phyloP scores from a whole-genome alignment of 2,797 vertebrate species.

The Sebastes trivittatus region DNA sequence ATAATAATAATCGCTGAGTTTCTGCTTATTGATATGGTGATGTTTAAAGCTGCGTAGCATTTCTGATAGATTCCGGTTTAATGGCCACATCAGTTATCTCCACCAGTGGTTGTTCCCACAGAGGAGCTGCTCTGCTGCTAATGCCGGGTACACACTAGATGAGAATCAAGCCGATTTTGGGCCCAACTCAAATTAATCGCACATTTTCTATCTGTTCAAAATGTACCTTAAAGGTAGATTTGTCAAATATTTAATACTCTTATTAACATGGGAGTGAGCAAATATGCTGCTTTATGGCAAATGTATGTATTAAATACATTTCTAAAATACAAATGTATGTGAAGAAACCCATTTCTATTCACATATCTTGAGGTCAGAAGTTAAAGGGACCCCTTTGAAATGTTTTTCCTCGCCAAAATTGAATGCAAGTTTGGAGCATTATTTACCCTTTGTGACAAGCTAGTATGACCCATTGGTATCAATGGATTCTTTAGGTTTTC shows the following conservation, averaged over 20 bases:
- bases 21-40: constrained; percentile 8
- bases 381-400: neutral
- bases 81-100: constrained; percentile 24
- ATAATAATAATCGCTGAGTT: neutral
- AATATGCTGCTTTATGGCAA: neutral
- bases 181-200: too few species aligned
- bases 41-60: constrained; percentile 9
- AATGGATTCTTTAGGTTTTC: too few species aligned
- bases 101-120: neutral
- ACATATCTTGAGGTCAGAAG: neutral
- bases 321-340: neutral
- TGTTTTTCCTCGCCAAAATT: neutral
- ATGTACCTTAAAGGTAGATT: neutral
- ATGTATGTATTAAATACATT: neutral
- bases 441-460: neutral
- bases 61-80: constrained; percentile 12
- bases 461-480: neutral
- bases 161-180: too few species aligned
- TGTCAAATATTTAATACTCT: neutral
- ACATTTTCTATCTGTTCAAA: neutral
- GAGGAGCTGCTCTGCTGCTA: constrained; percentile 1
- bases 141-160: too few species aligned
- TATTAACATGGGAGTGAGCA: neutral
- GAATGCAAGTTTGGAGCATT: neutral
- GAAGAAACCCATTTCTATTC: neutral